Base-by-base conservation (phyloP, 2,113 vertebrate genomes). In the Gorilla gorilla region DNA sequence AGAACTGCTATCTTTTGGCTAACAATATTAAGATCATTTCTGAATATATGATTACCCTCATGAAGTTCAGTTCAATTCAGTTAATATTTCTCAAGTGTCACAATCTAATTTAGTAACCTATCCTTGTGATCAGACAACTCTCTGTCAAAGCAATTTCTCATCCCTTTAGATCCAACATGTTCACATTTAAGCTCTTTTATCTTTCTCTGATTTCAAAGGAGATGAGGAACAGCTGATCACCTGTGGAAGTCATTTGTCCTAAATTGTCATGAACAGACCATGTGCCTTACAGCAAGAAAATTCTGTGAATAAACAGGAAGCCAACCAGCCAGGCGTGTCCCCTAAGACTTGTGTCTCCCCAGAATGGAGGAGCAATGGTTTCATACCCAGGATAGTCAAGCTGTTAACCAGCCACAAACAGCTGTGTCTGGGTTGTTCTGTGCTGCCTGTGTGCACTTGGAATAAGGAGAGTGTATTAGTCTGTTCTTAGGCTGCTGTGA, bases 251-350 rank as follows among this genome's bases (percentile, higher is more conserved):
- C 87, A 94, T 96, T 96, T 94, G 66, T 73, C 23, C 40, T 88
- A 90, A 96, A 96, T 89, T 95, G 78, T 52, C 88, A 57, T 18
- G 18, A 72, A 72, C 72, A 95, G 59, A 76, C 55, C 48, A 79
- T 22, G 85, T 94, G 59, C 8, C 61, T 90, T 55, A 93, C 7
- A 92, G 25, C 35, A 89, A 96, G 78, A 86, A 85, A 89, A 50
- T 86, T 88, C 8, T 96, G 50, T 68, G 70, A 82, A 93, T 91
- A 90, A 94, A 95, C n/a, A 88, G 64, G 68, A 97, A 96, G 35
- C 30, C 76, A 55, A 48, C 5, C 48, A 92, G 66, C 38, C 59
- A 89, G 59, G 11, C 38, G 57, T 82, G 32, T 91, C 40, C 78
- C 76, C 23, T 2, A 85, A 81, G 88, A 95, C 8, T 59, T 66